Percentiles rank a stretch among this genome's conserved stretches.
These are phyloP conservation scores for Acleris emargana DNA, from an alignment of 2,888 invertebrate genomes.

Conservation along the genomic window DNA sequence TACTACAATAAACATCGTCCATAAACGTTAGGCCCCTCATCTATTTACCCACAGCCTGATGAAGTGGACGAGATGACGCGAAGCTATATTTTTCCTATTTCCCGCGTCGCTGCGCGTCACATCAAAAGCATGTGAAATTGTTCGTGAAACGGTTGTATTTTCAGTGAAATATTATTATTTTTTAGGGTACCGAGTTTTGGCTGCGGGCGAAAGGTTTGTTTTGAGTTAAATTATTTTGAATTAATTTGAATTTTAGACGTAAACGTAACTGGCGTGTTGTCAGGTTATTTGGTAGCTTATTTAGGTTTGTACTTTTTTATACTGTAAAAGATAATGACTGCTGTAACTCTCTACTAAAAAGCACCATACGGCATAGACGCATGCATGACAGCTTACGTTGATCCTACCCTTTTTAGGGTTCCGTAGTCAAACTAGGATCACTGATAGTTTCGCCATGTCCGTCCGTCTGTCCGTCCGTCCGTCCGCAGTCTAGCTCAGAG, in stretches of 20 bases:
- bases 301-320: background rate
- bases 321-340: no score
- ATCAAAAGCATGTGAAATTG: constrained; percentile 51
- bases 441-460: no score
- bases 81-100: constrained; percentile 44
- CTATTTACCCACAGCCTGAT: constrained; percentile 2
- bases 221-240: background rate
- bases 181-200: constrained; percentile 25
- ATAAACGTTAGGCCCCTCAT: constrained; percentile 9
- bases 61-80: constrained; percentile 31
- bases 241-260: no score
- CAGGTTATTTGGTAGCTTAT: background rate
- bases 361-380: no score
- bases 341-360: no score
- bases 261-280: background rate
- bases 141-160: constrained; percentile 41
- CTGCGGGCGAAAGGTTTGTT: constrained; percentile 1
- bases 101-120: constrained; percentile 45
- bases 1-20: background rate
- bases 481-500: no score
- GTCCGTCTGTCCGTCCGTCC: no score
- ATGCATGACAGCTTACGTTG: no score
- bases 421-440: no score
- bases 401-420: no score
- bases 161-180: constrained; percentile 32